Evolutionary conservation across 2,888 invertebrate genomes (phyloP), one percentile per base, ranked within the genome.

Genomic region (Calameuta filiformis): DNA sequence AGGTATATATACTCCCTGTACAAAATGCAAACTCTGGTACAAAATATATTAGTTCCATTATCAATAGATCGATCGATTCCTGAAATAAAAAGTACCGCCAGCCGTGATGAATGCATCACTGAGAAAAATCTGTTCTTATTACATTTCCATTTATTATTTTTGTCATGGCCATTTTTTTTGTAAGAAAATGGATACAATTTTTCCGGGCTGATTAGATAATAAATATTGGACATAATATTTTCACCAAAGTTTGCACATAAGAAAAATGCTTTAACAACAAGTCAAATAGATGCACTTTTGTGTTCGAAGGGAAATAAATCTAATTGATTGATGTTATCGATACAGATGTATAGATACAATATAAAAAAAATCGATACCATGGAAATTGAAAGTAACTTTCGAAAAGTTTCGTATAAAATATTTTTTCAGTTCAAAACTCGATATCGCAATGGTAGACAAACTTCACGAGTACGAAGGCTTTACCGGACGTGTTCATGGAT

Each of bases 381-480:
- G 9, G 0, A 2, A 56, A 56, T 56, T 9, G 9, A 56, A 40
- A 4, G 15, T 15, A 56, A 56, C 0, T 56, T 56, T 56, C 0
- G 6, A 56, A 23, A 15, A 56, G 23, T 56, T 23, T 56, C 2
- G 1, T 9, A 23, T 9, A 23, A 23, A 40, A 56, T 56, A 56
- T 9, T 56, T 9, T 56, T 56, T 4, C 56, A 56, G 56, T 23
- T 40, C 23, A 23, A 23, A 23, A 56, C 23, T 23, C 23, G 56
- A 9, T 1, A 56, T 73, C 68, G 90, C 84, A 83, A 95, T 95
- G 95, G 95, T 95, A 87, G 96, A 97, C 83, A 97, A 97, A 90
- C 91, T 97, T 77, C 94, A 96, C 87, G 95, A 96, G 85, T 97
- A 97, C 89, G 95, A 96, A 89, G 97, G 97, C 0, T 92, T 95